A percentile compares a stretch with the other conserved stretches of the same genome.
phyloP scores from a whole-genome alignment of 2,113 vertebrate genomes.

The Centropus unirufus region DNA sequence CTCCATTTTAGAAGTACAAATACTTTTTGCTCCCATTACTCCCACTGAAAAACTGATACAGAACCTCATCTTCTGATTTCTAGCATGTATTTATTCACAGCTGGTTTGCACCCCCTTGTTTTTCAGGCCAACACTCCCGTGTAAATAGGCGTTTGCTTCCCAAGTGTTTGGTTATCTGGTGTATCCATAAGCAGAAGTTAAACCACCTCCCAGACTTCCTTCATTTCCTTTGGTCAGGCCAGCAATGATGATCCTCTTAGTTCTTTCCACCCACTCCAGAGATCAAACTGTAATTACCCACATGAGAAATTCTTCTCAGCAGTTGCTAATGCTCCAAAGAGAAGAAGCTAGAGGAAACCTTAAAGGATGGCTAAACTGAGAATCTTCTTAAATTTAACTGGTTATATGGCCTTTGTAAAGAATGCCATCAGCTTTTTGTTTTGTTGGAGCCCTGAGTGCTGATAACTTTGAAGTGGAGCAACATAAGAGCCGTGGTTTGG shows the following conservation, averaged over 20 bases:
- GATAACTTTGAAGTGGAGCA: not conserved
- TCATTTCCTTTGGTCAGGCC: not conserved
- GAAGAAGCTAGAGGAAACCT: not conserved
- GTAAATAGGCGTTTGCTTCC: not conserved
- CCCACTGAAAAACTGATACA: not conserved
- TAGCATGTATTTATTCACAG: not conserved
- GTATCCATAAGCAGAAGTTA: not conserved
- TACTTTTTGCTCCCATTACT: not conserved
- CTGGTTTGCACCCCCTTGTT: not conserved
- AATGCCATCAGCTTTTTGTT: not conserved
- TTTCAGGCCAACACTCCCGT: not conserved
- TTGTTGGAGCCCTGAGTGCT: not conserved
- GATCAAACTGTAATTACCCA: not conserved
- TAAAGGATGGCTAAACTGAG: not conserved
- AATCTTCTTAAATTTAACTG: not conserved
- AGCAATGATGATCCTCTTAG: not conserved
- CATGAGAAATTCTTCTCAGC: not conserved
- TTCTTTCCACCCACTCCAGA: not conserved
- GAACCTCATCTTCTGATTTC: not conserved
- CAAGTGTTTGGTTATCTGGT: not conserved
- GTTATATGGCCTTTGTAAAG: not conserved
- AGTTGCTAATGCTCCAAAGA: not conserved
- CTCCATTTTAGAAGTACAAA: not conserved
- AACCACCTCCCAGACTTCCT: not conserved
- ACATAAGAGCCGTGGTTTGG: not conserved